Evolutionary conservation across 35 echinoderm and acorn worm genomes (phyloP), one percentile per base, ranked within the genome.

Genomic region (Apostichopus parvimensis): DNA sequence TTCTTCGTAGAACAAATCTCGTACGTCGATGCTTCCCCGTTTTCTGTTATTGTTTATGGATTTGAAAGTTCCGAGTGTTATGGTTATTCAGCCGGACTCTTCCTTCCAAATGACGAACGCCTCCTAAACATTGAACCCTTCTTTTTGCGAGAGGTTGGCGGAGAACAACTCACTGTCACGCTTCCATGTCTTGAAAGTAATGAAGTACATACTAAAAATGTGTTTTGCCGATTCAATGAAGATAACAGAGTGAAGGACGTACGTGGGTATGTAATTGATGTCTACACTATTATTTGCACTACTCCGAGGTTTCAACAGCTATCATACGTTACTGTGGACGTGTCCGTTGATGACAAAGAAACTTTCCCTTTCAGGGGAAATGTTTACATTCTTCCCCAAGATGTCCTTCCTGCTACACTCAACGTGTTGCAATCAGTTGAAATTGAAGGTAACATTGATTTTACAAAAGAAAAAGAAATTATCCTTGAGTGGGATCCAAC

Each of bases 31-130:
- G 10, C 90, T 0, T 95, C 91, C 26, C 85, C 94, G 0, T 23
- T 95, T 52, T 89, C 94, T 57, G 94, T 95, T 15, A 85, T 92
- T 89, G 94, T 95, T 18, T 95, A 95, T 72, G 94, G 91, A 1
- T 90, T 86, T 28, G 94, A 95, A 83, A 0, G 14, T 25, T 8
- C 5, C 70, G 94, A 95, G 80, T 75, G 78, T 23, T 95, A 95
- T 60, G 94, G 94, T 7, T 92, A 95, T 66, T 55, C 91, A 55
- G 94, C 91, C 8, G 94, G 94, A 18, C 45, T 95, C 57, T 95
- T 87, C 12, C 84, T 75, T n/a, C 17, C 20, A 22, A 75, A 6
- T 22, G 79, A 82, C 8, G 15, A 13, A 55, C 52, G 52, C n/a
- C 15, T 82, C 5, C 28, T 56, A 4, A n/a, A 56, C 28, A 56